Evolutionary conservation across 2,797 vertebrate genomes (phyloP).

Genomic region (Schizothorax lantsangensis): DNA sequence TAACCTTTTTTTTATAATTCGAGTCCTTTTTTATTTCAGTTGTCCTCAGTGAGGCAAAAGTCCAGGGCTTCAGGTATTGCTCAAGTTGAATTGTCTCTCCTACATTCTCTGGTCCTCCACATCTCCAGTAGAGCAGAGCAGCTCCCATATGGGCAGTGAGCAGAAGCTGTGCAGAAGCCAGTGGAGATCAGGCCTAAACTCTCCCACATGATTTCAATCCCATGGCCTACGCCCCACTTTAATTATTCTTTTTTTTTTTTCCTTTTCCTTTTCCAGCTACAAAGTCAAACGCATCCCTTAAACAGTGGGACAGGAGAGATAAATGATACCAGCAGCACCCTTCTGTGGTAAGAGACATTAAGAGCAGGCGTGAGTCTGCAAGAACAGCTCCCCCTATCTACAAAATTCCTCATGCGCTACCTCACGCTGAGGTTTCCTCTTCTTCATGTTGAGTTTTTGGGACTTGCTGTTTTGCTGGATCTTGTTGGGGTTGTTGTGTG

Average conservation of each 20-base stretch:
- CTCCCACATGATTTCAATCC: slow-evolving; percentile 72
- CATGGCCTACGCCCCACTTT: slow-evolving; percentile 67
- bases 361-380: slow-evolving; percentile 62
- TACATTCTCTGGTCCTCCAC: slow-evolving; percentile 67
- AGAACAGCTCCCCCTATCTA: slow-evolving; percentile 84
- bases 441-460: slow-evolving; percentile 91
- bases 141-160: slow-evolving; percentile 59
- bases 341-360: slow-evolving; percentile 64
- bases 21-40: slow-evolving; percentile 67
- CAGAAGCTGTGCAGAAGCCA: slow-evolving; percentile 69
- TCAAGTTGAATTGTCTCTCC: slow-evolving; percentile 65
- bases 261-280: slow-evolving; percentile 66
- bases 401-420: slow-evolving; percentile 88
- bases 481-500: slow-evolving; percentile 87
- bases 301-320: slow-evolving; percentile 60
- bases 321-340: slow-evolving; percentile 67
- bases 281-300: slow-evolving; percentile 62
- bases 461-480: slow-evolving; percentile 81
- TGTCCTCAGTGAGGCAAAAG: slow-evolving; percentile 59
- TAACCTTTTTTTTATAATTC: slow-evolving; percentile 55
- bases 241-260: slow-evolving; percentile 62
- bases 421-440: slow-evolving; percentile 95
- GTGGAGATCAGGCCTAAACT: slow-evolving; percentile 61
- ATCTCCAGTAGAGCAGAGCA: slow-evolving; percentile 69
- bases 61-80: slow-evolving; percentile 69